Conservation (phyloP, 2,113 vertebrate species). For the Ctenodactylus gundi region DNA sequence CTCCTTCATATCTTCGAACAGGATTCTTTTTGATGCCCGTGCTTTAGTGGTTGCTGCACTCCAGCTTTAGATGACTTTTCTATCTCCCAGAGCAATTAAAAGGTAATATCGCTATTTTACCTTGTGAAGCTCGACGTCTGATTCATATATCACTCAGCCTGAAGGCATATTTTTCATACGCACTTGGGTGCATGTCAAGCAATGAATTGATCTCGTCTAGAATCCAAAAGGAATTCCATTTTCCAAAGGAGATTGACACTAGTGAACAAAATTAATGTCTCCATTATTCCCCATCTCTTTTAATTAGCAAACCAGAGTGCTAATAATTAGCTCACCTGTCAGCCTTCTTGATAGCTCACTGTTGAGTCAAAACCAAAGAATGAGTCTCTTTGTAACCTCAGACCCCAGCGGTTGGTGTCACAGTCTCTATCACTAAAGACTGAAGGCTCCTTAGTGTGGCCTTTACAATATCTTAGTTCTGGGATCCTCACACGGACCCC, state of each 20-base stretch:
- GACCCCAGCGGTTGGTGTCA: not conserved
- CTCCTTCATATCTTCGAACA: slow-evolving; percentile 59
- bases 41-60: slow-evolving; percentile 35
- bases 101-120: slow-evolving; percentile 69
- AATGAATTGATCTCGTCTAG: slow-evolving; percentile 56
- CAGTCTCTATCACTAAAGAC: not conserved
- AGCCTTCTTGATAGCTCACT: not conserved
- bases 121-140: slow-evolving; percentile 47
- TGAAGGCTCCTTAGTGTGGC: not conserved
- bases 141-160: slow-evolving; percentile 71
- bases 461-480: not conserved
- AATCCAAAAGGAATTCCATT: slow-evolving; percentile 59
- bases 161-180: slow-evolving; percentile 71
- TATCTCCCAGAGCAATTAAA: slow-evolving; percentile 76
- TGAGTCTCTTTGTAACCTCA: not conserved
- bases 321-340: slow-evolving; percentile 51
- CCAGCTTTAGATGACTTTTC: slow-evolving; percentile 51
- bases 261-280: slow-evolving; percentile 68
- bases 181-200: slow-evolving; percentile 64
- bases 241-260: slow-evolving; percentile 46
- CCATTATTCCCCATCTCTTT: slow-evolving; percentile 51
- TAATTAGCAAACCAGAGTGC: slow-evolving; percentile 62
- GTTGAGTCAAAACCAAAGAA: slow-evolving; percentile 14
- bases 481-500: slow-evolving; percentile 21
- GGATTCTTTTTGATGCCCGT: slow-evolving; percentile 54